Evolutionary conservation across 2,888 invertebrate genomes (phyloP).

Genomic region (Terebella lapidaria): DNA sequence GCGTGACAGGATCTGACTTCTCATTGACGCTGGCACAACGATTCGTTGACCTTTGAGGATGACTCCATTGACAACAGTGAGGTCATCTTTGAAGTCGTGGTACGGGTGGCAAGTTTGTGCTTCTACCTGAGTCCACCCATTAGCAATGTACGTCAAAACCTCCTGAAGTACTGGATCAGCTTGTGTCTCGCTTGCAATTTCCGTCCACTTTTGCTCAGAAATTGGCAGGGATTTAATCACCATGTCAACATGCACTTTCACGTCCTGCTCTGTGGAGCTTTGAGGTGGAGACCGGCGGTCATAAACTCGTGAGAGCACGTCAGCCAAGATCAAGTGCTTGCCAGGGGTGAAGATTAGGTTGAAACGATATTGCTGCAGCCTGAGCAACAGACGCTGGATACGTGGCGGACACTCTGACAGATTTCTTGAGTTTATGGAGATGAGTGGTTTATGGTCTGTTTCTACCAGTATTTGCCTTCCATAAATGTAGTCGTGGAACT

Average conservation of each 20-base stretch:
- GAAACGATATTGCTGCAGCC: neutral
- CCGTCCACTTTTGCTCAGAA: neutral
- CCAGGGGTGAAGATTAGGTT: neutral
- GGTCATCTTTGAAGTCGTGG: neutral
- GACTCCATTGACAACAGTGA: neutral
- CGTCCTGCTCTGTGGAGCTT: neutral
- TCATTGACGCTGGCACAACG: neutral
- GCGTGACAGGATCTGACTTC: neutral
- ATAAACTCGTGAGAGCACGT: neutral
- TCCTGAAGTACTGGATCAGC: neutral
- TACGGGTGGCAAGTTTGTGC: neutral
- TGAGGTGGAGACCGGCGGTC: neutral
- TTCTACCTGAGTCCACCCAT: neutral
- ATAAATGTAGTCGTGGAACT: neutral
- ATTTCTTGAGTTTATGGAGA: too few relatives aligned
- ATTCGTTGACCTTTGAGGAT: neutral
- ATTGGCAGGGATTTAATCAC: neutral
- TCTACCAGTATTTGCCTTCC: neutral
- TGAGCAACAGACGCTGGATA: neutral
- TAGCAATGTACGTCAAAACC: neutral
- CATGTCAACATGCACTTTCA: neutral
- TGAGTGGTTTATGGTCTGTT: neutral
- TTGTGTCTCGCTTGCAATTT: conserved; percentile 4
- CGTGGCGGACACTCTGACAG: neutral
- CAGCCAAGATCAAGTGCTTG: neutral